These are phyloP conservation scores for Gasterosteus aculeatus DNA, from an alignment of 2,113 vertebrate species.

Conservation along the genomic window DNA sequence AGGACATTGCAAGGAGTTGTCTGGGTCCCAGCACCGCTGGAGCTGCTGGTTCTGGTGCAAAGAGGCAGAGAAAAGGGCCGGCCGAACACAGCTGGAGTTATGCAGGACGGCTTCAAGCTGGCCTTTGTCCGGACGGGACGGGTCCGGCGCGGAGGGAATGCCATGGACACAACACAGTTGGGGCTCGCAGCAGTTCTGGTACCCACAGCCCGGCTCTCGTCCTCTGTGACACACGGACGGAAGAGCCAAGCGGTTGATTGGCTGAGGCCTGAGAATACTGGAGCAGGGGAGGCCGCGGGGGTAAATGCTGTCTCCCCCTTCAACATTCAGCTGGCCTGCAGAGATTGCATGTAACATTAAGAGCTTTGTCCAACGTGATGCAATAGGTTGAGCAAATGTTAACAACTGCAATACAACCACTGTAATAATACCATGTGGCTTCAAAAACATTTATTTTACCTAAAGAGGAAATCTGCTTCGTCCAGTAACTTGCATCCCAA, in stretches of 20 bases:
- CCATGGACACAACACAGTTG: constrained; percentile 89
- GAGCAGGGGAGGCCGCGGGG: constrained; percentile 81
- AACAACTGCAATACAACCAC: neutral
- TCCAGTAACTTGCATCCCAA: constrained; percentile 99
- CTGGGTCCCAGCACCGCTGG: constrained; percentile 71
- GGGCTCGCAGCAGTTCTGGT: constrained; percentile 80
- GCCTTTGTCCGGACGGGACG: constrained; percentile 71
- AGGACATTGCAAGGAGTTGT: constrained; percentile 62
- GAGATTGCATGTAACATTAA: constrained; percentile 36
- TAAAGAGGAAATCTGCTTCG: constrained; percentile 90
- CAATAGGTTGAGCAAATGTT: no score
- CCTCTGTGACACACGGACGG: constrained; percentile 81
- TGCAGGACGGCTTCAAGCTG: constrained; percentile 76
- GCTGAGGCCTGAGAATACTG: constrained; percentile 81
- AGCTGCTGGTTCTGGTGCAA: constrained; percentile 65
- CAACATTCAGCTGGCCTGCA: constrained; percentile 88
- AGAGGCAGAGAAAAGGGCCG: constrained; percentile 59
- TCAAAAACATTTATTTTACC: constrained; percentile 74
- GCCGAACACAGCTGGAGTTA: constrained; percentile 64
- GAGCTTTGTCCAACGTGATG: neutral
- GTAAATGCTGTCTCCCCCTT: constrained; percentile 84
- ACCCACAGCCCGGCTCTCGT: constrained; percentile 80
- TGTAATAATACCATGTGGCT: neutral
- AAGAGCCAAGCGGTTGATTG: constrained; percentile 82
- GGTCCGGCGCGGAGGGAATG: constrained; percentile 76